Conservation (phyloP, 1,140 invertebrate genomes). For the Brachionus manjavacas region DNA sequence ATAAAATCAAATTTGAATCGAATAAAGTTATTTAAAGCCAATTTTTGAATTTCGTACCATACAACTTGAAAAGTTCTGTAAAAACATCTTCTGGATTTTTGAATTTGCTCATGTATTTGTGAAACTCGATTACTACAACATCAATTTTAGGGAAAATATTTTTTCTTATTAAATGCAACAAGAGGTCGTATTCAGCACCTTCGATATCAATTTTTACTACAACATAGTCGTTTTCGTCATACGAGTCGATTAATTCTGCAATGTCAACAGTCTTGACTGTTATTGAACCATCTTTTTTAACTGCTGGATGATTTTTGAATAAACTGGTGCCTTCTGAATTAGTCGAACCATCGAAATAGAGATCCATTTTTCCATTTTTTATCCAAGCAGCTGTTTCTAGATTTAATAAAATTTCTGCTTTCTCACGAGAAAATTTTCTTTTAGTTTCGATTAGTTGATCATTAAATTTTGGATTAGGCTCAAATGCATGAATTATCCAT, state of each 20-base stretch:
- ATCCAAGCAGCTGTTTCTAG: not conserved
- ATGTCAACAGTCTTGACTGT: not conserved
- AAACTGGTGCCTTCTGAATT: not conserved
- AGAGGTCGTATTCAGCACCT: not conserved
- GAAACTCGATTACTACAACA: not conserved
- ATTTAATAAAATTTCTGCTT: constrained; percentile 5
- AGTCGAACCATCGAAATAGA: not conserved
- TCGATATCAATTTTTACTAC: not conserved
- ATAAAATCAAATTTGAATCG: not conserved
- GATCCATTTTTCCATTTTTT: not conserved
- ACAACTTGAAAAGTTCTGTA: not conserved
- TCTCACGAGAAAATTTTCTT: not conserved
- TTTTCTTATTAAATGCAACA: not conserved
- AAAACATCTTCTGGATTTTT: not conserved
- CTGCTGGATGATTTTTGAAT: not conserved
- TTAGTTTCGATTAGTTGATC: not conserved
- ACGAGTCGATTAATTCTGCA: not conserved
- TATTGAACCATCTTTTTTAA: not conserved
- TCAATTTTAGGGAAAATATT: not conserved
- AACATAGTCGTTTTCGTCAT: not conserved
- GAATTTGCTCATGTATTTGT: not conserved
- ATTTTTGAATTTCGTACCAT: not conserved
- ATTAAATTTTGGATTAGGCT: not conserved
- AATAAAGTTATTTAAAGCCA: not conserved
- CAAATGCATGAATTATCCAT: constrained; percentile 1